phyloP scores from a whole-genome alignment of 2,888 invertebrate species.

The Pachydiplax longipennis region DNA sequence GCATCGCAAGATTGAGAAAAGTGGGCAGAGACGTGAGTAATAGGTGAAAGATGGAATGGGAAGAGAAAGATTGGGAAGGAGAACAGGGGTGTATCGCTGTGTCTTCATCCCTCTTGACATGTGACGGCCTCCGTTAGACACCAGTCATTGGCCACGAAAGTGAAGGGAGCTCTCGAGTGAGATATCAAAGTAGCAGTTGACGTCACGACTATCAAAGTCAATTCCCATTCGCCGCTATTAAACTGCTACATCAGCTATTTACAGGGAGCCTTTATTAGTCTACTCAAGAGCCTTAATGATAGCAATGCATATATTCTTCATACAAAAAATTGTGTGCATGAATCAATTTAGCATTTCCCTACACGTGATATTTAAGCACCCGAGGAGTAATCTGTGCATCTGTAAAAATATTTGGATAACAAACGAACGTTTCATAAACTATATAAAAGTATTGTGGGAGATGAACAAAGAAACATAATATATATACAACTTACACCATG shows the following conservation, averaged over 20 bases:
- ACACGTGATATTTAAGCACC: background rate
- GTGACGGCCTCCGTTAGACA: constrained; percentile 3
- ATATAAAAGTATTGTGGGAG: no score
- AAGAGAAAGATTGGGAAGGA: background rate
- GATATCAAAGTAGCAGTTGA: constrained; percentile 24
- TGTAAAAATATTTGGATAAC: no score
- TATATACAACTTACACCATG: no score
- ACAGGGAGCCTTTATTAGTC: background rate
- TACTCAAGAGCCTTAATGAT: background rate
- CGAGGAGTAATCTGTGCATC: no score
- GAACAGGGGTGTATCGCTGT: constrained; percentile 7
- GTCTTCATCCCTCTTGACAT: constrained; percentile 30
- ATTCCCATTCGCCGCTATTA: constrained; percentile 3
- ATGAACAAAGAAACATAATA: no score
- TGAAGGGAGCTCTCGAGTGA: constrained; percentile 16
- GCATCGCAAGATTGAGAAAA: background rate
- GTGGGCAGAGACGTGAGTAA: background rate
- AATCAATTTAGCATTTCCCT: background rate
- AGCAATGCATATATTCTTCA: background rate
- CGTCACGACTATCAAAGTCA: constrained; percentile 1
- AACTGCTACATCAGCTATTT: constrained; percentile 28
- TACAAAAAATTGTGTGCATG: background rate
- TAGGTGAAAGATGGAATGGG: background rate
- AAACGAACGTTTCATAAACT: no score
- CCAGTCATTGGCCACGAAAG: constrained; percentile 22